Conservation (phyloP, 2,888 invertebrate genomes). For the Aethes cnicana region DNA sequence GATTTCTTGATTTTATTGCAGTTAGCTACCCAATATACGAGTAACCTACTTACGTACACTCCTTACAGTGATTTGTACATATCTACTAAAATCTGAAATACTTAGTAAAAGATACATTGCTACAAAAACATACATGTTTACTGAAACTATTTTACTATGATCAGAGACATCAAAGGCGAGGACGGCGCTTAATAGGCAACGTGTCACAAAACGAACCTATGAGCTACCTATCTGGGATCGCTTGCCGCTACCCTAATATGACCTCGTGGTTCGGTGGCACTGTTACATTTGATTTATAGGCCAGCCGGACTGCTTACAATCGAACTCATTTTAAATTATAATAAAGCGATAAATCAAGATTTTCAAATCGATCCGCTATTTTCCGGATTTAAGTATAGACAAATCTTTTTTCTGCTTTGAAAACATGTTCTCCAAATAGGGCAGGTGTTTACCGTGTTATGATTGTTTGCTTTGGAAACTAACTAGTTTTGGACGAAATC, state of each 20-base stretch:
- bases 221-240: conserved; percentile 51
- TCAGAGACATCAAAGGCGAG: conserved; percentile 51
- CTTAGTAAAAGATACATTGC: too few relatives aligned
- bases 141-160: conserved; percentile 12
- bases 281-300: conserved; percentile 25
- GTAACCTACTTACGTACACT: too few relatives aligned
- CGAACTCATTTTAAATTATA: conserved; percentile 29
- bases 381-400: neutral
- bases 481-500: conserved; percentile 7
- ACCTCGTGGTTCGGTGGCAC: conserved; percentile 43
- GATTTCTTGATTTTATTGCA: too few relatives aligned
- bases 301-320: conserved; percentile 25
- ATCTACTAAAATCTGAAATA: too few relatives aligned
- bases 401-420: conserved; percentile 4
- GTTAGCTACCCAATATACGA: too few relatives aligned
- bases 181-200: conserved; percentile 61
- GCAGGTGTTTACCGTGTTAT: neutral
- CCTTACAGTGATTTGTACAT: too few relatives aligned
- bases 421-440: conserved; percentile 4
- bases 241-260: conserved; percentile 53
- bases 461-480: conserved; percentile 6
- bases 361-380: conserved; percentile 16
- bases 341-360: conserved; percentile 30
- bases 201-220: conserved; percentile 37
- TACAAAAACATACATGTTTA: conserved; percentile 4